Conservation (phyloP, 2,888 invertebrate genomes). For the Cantharis rufa region DNA sequence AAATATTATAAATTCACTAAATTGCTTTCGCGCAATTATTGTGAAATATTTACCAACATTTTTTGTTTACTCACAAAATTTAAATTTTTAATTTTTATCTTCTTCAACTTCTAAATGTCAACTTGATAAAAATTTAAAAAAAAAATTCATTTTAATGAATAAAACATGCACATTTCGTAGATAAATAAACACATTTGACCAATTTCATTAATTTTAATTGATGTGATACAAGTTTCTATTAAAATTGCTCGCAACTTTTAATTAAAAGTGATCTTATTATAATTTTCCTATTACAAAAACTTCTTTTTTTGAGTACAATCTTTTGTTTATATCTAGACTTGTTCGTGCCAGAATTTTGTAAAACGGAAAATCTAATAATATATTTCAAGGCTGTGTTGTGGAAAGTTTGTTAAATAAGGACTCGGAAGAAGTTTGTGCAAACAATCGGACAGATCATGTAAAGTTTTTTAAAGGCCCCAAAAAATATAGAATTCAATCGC, state of each 20-base stretch:
- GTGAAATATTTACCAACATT: background rate
- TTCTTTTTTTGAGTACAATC: too few relatives aligned
- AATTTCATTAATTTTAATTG: background rate
- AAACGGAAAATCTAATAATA: too few relatives aligned
- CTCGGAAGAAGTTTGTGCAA: too few relatives aligned
- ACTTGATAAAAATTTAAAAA: background rate
- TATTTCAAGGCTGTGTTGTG: too few relatives aligned
- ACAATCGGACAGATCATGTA: too few relatives aligned
- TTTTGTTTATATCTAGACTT: too few relatives aligned
- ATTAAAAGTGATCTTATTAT: background rate
- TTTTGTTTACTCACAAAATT: background rate
- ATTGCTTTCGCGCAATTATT: background rate
- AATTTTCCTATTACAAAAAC: background rate
- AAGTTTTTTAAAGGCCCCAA: background rate
- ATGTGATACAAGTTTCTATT: background rate
- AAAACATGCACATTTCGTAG: background rate
- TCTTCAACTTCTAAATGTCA: background rate
- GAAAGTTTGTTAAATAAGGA: too few relatives aligned
- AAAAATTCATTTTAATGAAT: background rate
- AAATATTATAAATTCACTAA: background rate
- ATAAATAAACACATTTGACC: background rate
- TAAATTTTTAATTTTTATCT: background rate
- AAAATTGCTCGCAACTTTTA: background rate
- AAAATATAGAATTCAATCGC: background rate
- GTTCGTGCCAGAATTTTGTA: too few relatives aligned